Conservation (phyloP, 2,797 vertebrate species). For the Falco novaeseelandiae region DNA sequence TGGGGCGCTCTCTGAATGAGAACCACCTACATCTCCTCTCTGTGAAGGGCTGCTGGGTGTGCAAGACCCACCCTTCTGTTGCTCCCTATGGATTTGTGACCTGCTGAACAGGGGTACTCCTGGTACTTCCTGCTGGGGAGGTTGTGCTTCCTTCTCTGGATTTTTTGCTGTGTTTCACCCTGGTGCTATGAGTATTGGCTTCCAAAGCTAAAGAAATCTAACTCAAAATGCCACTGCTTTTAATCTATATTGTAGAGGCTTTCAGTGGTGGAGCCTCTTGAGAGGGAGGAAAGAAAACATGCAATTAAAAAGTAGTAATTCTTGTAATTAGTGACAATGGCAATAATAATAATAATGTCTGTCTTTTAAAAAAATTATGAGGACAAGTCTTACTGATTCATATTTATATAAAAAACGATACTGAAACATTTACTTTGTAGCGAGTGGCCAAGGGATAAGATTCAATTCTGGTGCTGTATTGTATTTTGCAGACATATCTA, state of each 20-base stretch:
- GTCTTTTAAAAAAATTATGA: conserved; percentile 1
- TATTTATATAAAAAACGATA: conserved; percentile 49
- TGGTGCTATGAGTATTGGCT: not conserved
- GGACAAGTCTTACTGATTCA: conserved; percentile 23
- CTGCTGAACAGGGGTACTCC: not conserved
- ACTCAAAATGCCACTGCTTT: conserved; percentile 36
- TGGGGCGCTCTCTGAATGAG: not conserved
- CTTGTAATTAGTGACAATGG: not conserved
- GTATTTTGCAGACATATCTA: conserved; percentile 68
- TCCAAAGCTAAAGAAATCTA: not conserved
- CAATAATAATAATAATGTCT: not conserved
- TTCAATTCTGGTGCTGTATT: conserved; percentile 64
- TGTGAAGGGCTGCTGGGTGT: not conserved
- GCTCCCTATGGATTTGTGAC: not conserved
- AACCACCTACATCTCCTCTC: not conserved
- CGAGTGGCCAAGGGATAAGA: conserved; percentile 62
- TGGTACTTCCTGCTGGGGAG: not conserved
- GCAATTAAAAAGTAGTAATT: conserved; percentile 55
- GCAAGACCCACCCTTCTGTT: not conserved
- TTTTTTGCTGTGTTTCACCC: not conserved
- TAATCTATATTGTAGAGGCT: not conserved
- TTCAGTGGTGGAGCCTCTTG: not conserved
- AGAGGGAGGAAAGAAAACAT: not conserved
- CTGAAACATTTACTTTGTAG: conserved; percentile 59
- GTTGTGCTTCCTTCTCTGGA: not conserved